phyloP scores from a whole-genome alignment of 1,140 invertebrate genomes.

The Phymorhynchus buccinoides region DNA sequence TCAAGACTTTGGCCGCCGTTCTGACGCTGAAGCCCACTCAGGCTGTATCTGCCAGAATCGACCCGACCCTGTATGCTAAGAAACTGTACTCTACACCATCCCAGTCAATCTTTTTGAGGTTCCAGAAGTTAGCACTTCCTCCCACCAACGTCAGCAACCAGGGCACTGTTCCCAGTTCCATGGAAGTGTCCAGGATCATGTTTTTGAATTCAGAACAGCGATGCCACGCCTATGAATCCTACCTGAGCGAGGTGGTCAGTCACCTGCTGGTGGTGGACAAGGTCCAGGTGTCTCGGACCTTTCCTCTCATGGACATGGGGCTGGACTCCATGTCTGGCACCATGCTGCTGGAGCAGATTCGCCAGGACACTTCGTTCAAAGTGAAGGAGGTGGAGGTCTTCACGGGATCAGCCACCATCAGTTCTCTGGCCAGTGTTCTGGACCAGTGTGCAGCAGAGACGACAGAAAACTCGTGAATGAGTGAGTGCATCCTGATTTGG shows the following conservation, averaged over 20 bases:
- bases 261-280: constrained; percentile 26
- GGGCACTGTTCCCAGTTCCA: background rate
- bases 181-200: background rate
- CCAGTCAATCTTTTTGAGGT: background rate
- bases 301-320: background rate
- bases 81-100: background rate
- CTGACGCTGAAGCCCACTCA: constrained; percentile 40
- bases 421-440: constrained; percentile 26
- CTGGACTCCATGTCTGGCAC: background rate
- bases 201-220: constrained; percentile 1
- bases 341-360: background rate
- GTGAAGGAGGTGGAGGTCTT: background rate
- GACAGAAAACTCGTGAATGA: no score
- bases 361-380: background rate
- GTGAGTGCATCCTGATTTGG: no score
- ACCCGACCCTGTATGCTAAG: background rate
- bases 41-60: constrained; percentile 39
- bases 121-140: background rate
- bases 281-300: background rate
- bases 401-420: background rate
- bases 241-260: constrained; percentile 21
- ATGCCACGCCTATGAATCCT: background rate
- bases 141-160: background rate
- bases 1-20: constrained; percentile 33
- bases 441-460: background rate